Base-by-base conservation (phyloP, 2,888 invertebrate species). In the Drosophila demipolita region DNA sequence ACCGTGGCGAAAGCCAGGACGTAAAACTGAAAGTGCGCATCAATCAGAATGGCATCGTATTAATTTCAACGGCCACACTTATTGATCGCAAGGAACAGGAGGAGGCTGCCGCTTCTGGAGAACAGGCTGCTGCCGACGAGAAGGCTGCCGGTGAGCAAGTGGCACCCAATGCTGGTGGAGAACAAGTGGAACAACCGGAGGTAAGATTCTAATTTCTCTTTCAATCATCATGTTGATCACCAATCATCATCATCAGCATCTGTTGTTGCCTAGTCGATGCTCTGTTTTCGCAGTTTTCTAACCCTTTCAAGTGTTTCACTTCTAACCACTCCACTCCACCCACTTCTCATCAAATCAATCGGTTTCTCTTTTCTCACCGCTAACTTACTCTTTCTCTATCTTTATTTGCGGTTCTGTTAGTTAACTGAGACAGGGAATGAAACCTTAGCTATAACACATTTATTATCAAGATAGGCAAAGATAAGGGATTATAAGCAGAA, bases 1-100 rank as follows among this genome's bases (percentile, higher is more conserved):
- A 96, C 0, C 97, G 97, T 75, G 98, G 98, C 36, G 98, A 98
- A 90, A 95, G 96, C n/a, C 97, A 98, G 77, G 99, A 98, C 93
- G 96, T 99, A 1, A 99, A 99, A 94, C 96, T 99, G 6, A 99
- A 99, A 94, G 98, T 98, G 8, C 95, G 99, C 84, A 95, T 99
- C 63, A 99, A 99, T 94, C 95, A 97, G 58, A 97, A 99, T 93
- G 99, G 99, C 59, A 96, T 99, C 73, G 96, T 99, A 91, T 95
- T 96, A 15, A 96, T 99, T 32, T 96, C 96, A 15, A 97, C 97
- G 62, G 99, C 99, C 6, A 96, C 97, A 0, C 94, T 98, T 64
- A 95, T 96, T 48, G 97, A 97, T 90, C 96, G 96, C 90, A 96
- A 96, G 89, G 95, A 93, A 75, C 88, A 91, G 20, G 94, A 94